Conservation (phyloP, 2,888 invertebrate genomes). For the Volucella inanis region DNA sequence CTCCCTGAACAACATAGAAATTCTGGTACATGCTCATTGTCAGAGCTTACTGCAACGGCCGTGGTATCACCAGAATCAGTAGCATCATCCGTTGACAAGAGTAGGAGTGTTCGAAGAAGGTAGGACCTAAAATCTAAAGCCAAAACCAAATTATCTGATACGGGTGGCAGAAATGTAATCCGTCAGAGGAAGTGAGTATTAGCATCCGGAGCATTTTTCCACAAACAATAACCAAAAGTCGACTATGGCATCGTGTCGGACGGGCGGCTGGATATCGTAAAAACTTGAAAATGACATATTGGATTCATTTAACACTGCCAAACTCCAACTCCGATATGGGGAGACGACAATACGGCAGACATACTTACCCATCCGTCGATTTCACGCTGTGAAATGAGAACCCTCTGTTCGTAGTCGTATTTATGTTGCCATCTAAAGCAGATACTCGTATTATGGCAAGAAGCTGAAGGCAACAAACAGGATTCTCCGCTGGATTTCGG, state of each 20-base stretch:
- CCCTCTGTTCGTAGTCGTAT: conserved; percentile 44
- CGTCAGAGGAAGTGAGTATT: conserved; percentile 73
- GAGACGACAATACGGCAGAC: conserved; percentile 25
- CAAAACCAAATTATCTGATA: conserved; percentile 74
- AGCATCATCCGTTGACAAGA: no score
- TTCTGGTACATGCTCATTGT: conserved; percentile 34
- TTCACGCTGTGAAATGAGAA: conserved; percentile 66
- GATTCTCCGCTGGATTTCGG: neutral
- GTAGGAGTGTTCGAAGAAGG: neutral
- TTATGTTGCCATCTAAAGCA: conserved; percentile 59
- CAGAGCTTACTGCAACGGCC: conserved; percentile 46
- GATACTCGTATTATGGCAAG: conserved; percentile 55
- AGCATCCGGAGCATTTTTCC: conserved; percentile 72
- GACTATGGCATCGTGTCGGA: conserved; percentile 2
- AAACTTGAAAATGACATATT: conserved; percentile 75
- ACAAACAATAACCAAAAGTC: conserved; percentile 73
- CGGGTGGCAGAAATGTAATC: conserved; percentile 67
- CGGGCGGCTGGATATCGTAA: conserved; percentile 67
- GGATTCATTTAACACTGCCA: conserved; percentile 75
- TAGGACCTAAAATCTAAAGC: conserved; percentile 57
- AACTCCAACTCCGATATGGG: conserved; percentile 70
- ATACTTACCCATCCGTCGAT: conserved; percentile 14
- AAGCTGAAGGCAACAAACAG: conserved; percentile 52
- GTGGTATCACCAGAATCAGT: no score
- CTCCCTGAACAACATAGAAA: neutral